Base-by-base conservation (phyloP, 2,797 vertebrate species). In the Chlorospingus flavigularis region DNA sequence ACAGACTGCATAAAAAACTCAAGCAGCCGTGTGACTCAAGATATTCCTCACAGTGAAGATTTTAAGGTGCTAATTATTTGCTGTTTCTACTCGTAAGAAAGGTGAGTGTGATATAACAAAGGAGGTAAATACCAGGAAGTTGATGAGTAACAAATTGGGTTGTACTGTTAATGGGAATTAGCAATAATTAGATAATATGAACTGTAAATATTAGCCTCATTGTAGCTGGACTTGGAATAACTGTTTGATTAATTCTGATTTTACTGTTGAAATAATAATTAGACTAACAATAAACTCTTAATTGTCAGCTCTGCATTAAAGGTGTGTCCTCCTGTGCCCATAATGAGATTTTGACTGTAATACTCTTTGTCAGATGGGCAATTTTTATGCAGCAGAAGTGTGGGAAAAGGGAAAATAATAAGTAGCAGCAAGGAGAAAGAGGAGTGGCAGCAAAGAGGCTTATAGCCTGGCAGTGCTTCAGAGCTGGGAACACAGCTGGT, bases 401-500 rank as follows among this genome's bases (percentile, higher is more conserved):
- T 72, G 73, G 55, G 37, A 86, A 94, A 90, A 33, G 58, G 58
- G 58, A 81, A 95, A 80, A 95, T 72, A 73, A 51, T 68, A 94
- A 92, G 42, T 18, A 92, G 25, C 43, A 76, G 70, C 35, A 91
- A 83, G 68, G 87, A 94, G 78, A 88, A 88, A 77, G 82, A 91
- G 68, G 62, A 78, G 80, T 68, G 82, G 82, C 70, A 91, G 73
- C 28, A 63, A 70, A 86, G 55, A 94, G 54, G 51, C 40, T 90
- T 86, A 54, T 40, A 55, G 33, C 66, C 86, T 92, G 93, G 92
- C 93, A 93, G 51, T 0, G 0, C 28, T 91, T 91, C 75, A 77
- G 85, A 88, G 73, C 57, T 17, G 66, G 51, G 85, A 84, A 84
- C 75, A 79, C 95, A 96, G 93, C 87, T 95, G 95, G 62, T 86